Evolutionary conservation across 2,797 vertebrate species (phyloP), one percentile per base, ranked within the genome.

Genomic region (Microctenopoma stevenorrisi): DNA sequence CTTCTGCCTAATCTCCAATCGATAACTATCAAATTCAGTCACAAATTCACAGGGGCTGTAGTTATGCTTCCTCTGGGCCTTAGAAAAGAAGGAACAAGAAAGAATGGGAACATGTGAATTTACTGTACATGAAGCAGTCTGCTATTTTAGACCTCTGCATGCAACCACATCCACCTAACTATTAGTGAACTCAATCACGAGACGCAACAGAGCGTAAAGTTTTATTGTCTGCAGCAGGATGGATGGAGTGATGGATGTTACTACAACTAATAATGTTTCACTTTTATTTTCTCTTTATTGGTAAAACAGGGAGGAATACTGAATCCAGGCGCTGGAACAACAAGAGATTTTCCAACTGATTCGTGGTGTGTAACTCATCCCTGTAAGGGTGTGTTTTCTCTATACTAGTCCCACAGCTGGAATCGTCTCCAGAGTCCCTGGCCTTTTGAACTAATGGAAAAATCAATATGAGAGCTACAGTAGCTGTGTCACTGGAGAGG

Each of bases 351-450:
- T 86, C 51, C 59, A 68, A 80, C 57, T 78, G 86, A 89, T 89
- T 92, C 82, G 92, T 51, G 57, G 90, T 72, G 80, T 79, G 75
- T 62, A 87, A 76, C 66, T 78, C 50, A 78, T 88, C 80, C 58
- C 74, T 83, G 78, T n/a, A 67, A 55, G 84, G 57, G 69, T 76
- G 52, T 82, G 75, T 76, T 87, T 86, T 84, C 58, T 58, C 59
- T 69, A 37, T 70, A 73, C 60, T 33, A 58, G 73, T 72, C 73
- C 76, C 78, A 25, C 56, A 73, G 76, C 58, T 76, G 69, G 58
- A 65, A 80, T 44, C 16, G 46, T 69, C 48, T 71, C 64, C 67
- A 85, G 70, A 74, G 57, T 57, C 46, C 73, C 44, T 38, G 61
- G 74, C 55, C 51, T 77, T 60, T 72, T 67, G 55, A 50, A 16